Evolutionary conservation across 2,113 vertebrate genomes (phyloP), one percentile per base, ranked within the genome.

Genomic region (Craseonycteris thonglongyai): DNA sequence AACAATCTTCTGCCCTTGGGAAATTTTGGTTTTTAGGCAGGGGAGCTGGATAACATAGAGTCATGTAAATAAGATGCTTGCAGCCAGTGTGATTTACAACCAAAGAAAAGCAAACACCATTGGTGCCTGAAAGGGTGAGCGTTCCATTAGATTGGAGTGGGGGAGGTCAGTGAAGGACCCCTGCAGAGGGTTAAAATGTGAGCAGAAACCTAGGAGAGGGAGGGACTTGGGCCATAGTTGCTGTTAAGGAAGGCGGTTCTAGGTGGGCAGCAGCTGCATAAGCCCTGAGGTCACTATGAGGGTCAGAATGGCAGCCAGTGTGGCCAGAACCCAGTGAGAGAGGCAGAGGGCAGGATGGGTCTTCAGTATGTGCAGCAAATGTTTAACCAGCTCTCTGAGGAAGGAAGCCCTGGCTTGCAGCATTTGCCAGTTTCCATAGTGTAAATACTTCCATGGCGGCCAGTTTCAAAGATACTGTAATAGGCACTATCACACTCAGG

Each of bases 61-160:
- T 9, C 19, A 33, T 40, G 1, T 18, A 16, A 4, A 10, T 10
- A 38, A 51, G 58, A 38, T 4, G 10, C 16, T 10, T 28, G 15
- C 2, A 0, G 59, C 19, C 35, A 30, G 40, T 8, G 21, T 12
- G 40, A 16, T 33, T 14, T 58, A 16, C 3, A 15, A 9, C 0
- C 0, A n/a, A 69, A 24, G 51, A 40, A 15, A 5, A 68, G 0
- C 16, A 8, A 15, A 7, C 14, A 9, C 88, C 56, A 3, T 24
- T 24, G 42, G 18, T 1, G 6, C 1, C 6, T 1, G 22, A 3
- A 12, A n/a, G 63, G 59, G 5, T 30, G 56, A 58, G 33, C 0
- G 0, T 28, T 3, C 1, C 1, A 0, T 21, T 2, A 26, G n/a
- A 4, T 2, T 21, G 75, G 10, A 54, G 22, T 35, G 0, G 1